Base-by-base conservation (phyloP, 2,888 invertebrate genomes). In the Osmoderma eremita region DNA sequence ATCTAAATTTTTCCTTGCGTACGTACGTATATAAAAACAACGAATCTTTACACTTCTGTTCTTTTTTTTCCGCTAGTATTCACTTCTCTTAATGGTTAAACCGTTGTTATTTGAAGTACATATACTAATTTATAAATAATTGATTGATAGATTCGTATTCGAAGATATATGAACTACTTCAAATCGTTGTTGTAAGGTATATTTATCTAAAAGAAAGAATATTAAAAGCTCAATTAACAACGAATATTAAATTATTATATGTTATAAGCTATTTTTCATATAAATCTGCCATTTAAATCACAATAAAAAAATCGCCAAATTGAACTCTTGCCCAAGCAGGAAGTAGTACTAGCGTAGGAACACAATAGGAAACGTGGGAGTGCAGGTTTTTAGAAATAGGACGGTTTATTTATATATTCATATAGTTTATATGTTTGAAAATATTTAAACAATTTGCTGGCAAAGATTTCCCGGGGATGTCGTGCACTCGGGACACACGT, bases 401-500 rank as follows among this genome's bases (percentile, higher is more conserved):
- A 73, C 75, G 78, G 77, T 80, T 80, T 78, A 79, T 80, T 81
- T 80, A 79, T 75, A 78, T 75, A 77, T 56, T 56, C 75, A 76
- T 80, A 80, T 81, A 81, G 79, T 81, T 81, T 81, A 79, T 80
- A 36, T 61, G 36, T 61, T 61, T 61, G 20, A 61, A 58, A 61
- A 45, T 53, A 78, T 74, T 73, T 75, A 73, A 68, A 78, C 76
- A 75, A 79, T 81, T 81, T 78, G 75, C 80, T 80, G 81, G 82
- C 82, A 78, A 80, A 75, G 78, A 68, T 70, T 73, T 72, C 70
- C 75, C 73, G 72, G 73, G 30, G 64, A 69, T 15, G 42, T 24
- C 48, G 53, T 65, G 20, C 49, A 63, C 66, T 69, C 67, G 74
- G 65, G 70, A 72, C 71, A 69, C 68, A 68, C 74, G 73, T 72